Conservation (phyloP, 2,888 invertebrate species). For the Abrostola triplasia region DNA sequence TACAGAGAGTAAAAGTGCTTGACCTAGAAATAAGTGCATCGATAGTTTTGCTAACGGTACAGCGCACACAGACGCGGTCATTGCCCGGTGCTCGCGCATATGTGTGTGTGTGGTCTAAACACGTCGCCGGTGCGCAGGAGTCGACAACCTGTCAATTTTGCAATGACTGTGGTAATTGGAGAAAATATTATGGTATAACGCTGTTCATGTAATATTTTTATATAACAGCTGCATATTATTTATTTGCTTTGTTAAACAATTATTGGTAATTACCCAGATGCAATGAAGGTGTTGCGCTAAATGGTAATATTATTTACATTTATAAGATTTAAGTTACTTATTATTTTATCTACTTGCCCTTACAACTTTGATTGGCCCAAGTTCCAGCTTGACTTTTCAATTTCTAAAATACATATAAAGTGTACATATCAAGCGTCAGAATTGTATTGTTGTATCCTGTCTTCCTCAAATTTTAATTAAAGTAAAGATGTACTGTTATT, state of each 20-base stretch:
- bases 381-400: too few relatives aligned
- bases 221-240: background rate
- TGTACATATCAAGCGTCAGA: too few relatives aligned
- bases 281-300: too few relatives aligned
- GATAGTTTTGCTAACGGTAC: slow-evolving; percentile 80
- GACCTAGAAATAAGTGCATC: slow-evolving; percentile 67
- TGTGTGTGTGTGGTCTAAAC: slow-evolving; percentile 59
- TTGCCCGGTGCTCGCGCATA: slow-evolving; percentile 55
- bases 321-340: too few relatives aligned
- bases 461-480: too few relatives aligned
- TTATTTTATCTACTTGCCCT: too few relatives aligned
- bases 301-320: too few relatives aligned
- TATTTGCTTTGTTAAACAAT: background rate
- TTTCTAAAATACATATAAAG: too few relatives aligned
- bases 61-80: slow-evolving; percentile 67
- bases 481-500: too few relatives aligned
- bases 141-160: slow-evolving; percentile 59
- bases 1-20: slow-evolving; percentile 60
- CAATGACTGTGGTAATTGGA: slow-evolving; percentile 24
- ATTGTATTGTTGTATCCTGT: too few relatives aligned
- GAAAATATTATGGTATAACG: slow-evolving; percentile 1
- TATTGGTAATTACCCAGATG: background rate
- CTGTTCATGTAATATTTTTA: slow-evolving; percentile 10
- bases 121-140: slow-evolving; percentile 65
- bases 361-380: too few relatives aligned